phyloP scores from a whole-genome alignment of 2,797 vertebrate genomes.

The Balearica regulorum region DNA sequence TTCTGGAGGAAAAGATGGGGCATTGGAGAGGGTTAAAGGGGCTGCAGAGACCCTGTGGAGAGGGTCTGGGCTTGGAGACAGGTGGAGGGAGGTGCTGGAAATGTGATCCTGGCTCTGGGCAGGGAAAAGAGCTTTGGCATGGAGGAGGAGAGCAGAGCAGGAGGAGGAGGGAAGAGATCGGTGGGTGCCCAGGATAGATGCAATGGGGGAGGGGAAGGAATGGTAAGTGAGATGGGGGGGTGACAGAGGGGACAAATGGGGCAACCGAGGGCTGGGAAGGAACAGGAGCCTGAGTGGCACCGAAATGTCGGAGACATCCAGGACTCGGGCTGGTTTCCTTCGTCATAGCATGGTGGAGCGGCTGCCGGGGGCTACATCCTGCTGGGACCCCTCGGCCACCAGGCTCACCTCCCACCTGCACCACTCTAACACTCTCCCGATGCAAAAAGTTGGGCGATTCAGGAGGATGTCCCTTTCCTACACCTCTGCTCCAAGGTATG shows the following conservation, averaged over 20 bases:
- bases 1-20: not conserved
- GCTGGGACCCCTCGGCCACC: not conserved
- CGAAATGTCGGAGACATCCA: not conserved
- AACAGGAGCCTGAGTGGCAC: not conserved
- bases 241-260: not conserved
- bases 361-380: not conserved
- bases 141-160: not conserved
- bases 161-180: not conserved
- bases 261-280: not conserved
- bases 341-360: not conserved
- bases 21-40: not conserved
- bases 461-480: not conserved
- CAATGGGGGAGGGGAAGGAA: not conserved
- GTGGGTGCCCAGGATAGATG: not conserved
- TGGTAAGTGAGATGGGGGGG: not conserved
- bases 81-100: conserved; percentile 38
- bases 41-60: not conserved
- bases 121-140: not conserved
- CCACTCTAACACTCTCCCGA: not conserved
- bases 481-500: not conserved
- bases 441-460: accelerated
- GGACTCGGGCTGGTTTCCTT: not conserved
- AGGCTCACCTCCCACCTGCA: not conserved
- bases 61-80: not conserved
- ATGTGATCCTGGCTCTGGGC: not conserved